These are phyloP conservation scores for Rhabdornis inornatus DNA, from an alignment of 2,113 vertebrate genomes.

Conservation along the genomic window DNA sequence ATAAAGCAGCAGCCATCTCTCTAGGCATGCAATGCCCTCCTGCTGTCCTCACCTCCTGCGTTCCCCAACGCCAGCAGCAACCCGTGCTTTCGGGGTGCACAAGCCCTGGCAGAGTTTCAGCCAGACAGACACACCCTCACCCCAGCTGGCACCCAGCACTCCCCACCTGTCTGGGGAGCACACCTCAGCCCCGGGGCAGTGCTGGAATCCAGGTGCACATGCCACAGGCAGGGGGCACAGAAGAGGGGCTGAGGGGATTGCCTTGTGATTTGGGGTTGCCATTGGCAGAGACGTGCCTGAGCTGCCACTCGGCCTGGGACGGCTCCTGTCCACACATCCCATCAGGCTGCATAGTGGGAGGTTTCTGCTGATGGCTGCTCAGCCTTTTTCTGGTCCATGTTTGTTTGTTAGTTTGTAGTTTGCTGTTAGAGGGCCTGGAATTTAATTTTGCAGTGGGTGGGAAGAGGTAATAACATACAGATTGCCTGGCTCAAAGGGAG, in stretches of 20 bases:
- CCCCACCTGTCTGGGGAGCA: rapidly evolving
- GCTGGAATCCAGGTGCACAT: not conserved
- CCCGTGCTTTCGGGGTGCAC: not conserved
- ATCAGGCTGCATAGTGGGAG: not conserved
- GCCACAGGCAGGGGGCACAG: not conserved
- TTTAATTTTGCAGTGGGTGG: rapidly evolving
- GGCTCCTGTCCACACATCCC: not conserved
- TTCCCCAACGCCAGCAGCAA: rapidly evolving
- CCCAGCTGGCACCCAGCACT: rapidly evolving
- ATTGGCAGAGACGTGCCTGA: rapidly evolving
- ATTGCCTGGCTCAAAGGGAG: not conserved
- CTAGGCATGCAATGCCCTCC: not conserved
- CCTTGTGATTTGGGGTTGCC: not conserved
- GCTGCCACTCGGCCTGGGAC: not conserved
- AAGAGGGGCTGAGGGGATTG: not conserved
- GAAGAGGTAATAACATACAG: not conserved
- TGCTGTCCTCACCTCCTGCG: rapidly evolving
- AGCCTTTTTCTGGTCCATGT: not conserved
- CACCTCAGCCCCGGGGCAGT: rapidly evolving
- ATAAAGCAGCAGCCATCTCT: not conserved
- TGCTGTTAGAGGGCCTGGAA: conserved; percentile 15
- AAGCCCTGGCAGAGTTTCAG: not conserved
- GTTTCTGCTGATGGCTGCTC: not conserved
- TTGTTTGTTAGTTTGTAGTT: conserved; percentile 36
- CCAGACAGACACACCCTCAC: not conserved